A percentile compares a stretch with the other conserved stretches of the same genome.
These are phyloP conservation scores for Thymelicus sylvestris DNA, from an alignment of 2,888 invertebrate species.

Conservation along the genomic window DNA sequence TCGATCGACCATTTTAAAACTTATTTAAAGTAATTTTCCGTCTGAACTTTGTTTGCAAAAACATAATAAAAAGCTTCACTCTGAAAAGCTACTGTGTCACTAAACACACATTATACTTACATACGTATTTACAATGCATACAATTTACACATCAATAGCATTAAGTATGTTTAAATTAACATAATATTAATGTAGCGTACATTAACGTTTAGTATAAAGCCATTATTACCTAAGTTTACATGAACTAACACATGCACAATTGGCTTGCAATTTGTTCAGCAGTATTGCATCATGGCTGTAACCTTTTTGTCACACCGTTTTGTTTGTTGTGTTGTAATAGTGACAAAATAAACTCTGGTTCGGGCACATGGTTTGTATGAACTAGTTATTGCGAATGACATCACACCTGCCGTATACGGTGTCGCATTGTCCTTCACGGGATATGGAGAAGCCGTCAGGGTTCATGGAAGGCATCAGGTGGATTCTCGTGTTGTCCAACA, in stretches of 20 bases:
- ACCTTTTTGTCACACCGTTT: not conserved
- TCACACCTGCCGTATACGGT: constrained; percentile 93
- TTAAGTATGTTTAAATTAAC: too few species aligned
- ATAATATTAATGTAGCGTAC: too few species aligned
- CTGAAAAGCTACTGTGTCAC: too few species aligned
- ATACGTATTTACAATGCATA: too few species aligned
- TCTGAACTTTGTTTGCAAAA: too few species aligned
- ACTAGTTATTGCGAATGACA: not conserved
- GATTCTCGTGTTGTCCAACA: constrained; percentile 97
- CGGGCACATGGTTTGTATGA: constrained; percentile 7
- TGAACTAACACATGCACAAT: not conserved
- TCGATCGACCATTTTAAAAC: too few species aligned
- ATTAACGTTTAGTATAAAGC: too few species aligned
- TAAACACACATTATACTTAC: too few species aligned
- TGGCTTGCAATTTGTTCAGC: not conserved
- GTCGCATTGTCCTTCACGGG: constrained; percentile 94
- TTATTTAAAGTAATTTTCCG: too few species aligned
- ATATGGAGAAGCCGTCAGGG: constrained; percentile 98
- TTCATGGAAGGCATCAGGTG: constrained; percentile 99
- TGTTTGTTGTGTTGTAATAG: not conserved
- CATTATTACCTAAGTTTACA: not conserved
- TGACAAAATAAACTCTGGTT: constrained; percentile 3
- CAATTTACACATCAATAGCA: too few species aligned
- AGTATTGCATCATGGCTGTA: not conserved
- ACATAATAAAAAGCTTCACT: too few species aligned